phyloP scores from a whole-genome alignment of 2,113 vertebrate species.

The Eublepharis macularius region DNA sequence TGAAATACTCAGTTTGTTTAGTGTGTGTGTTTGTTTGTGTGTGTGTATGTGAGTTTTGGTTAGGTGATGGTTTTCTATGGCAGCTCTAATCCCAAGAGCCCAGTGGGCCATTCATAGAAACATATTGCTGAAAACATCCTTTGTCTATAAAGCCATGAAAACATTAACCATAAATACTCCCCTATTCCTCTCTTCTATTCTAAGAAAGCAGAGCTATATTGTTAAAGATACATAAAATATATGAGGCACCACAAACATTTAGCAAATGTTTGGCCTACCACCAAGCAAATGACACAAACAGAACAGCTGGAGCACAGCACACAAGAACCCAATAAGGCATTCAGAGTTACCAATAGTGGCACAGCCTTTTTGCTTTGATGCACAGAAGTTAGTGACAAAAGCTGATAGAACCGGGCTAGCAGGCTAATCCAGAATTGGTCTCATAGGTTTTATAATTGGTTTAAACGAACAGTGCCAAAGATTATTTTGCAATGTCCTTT shows the following conservation, averaged over 20 bases:
- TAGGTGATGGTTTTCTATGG: neutral
- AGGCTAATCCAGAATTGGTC: conserved; percentile 33
- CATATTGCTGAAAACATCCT: conserved; percentile 40
- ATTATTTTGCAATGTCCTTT: conserved; percentile 20
- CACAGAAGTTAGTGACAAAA: conserved; percentile 25
- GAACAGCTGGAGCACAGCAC: conserved; percentile 39
- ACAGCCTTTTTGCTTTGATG: conserved; percentile 13
- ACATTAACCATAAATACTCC: conserved; percentile 58
- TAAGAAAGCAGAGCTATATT: conserved; percentile 45
- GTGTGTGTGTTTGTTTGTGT: too few species aligned
- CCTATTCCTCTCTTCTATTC: conserved; percentile 49
- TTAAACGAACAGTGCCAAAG: conserved; percentile 45
- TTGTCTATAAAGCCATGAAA: conserved; percentile 48
- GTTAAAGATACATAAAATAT: conserved; percentile 52
- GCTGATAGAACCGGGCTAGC: conserved; percentile 52
- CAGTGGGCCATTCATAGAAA: conserved; percentile 28
- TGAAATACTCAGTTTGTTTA: neutral
- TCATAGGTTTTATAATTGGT: conserved; percentile 12
- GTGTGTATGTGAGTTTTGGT: too few species aligned
- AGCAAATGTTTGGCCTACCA: conserved; percentile 46
- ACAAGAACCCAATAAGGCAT: conserved; percentile 29
- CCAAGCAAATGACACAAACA: conserved; percentile 25
- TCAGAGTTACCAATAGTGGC: neutral
- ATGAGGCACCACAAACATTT: conserved; percentile 58
- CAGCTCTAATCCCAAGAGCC: neutral